Conservation (phyloP, 2,113 vertebrate genomes). For the Dromiciops gliroides region DNA sequence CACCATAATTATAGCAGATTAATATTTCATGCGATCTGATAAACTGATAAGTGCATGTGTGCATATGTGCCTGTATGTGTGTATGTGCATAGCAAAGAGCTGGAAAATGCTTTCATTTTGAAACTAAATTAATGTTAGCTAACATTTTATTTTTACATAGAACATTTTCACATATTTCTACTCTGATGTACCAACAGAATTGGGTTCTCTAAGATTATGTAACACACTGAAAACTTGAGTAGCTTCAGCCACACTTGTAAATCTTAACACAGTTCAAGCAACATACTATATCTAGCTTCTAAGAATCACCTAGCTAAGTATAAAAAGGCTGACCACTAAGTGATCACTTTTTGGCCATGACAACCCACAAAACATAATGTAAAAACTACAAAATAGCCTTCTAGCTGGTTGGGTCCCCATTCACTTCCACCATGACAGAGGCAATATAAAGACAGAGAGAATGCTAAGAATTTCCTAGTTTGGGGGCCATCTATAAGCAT, state of each 20-base stretch:
- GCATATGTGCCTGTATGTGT: not conserved
- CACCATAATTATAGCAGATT: not conserved
- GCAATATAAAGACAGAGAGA: not conserved
- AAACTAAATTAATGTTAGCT: conserved; percentile 8
- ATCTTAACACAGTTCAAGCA: not conserved
- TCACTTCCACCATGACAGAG: not conserved
- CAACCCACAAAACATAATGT: not conserved
- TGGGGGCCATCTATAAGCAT: not conserved
- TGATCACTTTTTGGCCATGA: not conserved
- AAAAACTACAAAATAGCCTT: not conserved
- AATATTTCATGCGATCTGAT: conserved; percentile 12
- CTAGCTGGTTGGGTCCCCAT: not conserved
- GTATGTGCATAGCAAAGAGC: not conserved
- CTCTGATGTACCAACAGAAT: not conserved
- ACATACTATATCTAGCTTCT: not conserved
- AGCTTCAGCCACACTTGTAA: not conserved
- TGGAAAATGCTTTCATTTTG: conserved; percentile 43
- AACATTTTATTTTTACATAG: not conserved
- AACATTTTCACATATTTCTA: not conserved
- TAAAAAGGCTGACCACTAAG: not conserved
- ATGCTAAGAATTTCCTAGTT: not conserved
- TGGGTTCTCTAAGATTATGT: not conserved
- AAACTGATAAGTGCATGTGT: not conserved
- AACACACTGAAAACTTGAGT: not conserved
- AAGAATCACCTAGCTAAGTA: not conserved